Evolutionary conservation across 2,888 invertebrate species (phyloP).

Genomic region (Saturnia japonica): DNA sequence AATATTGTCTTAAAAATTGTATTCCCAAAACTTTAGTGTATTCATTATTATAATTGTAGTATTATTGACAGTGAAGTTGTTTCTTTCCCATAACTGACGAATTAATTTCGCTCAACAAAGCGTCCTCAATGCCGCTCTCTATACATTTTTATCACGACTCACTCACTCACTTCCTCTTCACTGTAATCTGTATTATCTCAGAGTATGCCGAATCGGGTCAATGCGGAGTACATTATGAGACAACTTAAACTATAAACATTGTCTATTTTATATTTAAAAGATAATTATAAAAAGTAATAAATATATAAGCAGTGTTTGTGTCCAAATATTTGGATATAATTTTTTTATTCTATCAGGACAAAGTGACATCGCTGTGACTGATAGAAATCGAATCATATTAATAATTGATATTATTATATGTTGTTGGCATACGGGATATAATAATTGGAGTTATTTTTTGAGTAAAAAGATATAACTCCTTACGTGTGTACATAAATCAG

Average conservation of each 20-base stretch:
- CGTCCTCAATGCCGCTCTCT: slow-evolving; percentile 34
- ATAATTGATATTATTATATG: too few species aligned
- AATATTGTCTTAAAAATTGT: background rate
- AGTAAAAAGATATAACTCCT: too few species aligned
- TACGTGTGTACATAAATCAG: too few species aligned
- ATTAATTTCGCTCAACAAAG: slow-evolving; percentile 40
- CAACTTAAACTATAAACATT: slow-evolving; percentile 43
- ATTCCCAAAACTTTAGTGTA: background rate
- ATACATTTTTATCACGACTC: slow-evolving; percentile 41
- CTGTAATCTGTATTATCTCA: slow-evolving; percentile 61
- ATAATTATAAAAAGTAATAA: background rate
- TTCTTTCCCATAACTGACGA: slow-evolving; percentile 9
- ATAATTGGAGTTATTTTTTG: too few species aligned
- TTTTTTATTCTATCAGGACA: too few species aligned
- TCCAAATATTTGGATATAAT: background rate
- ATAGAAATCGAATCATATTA: too few species aligned
- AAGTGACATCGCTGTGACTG: too few species aligned
- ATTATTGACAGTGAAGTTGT: background rate
- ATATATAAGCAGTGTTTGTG: background rate
- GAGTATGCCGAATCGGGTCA: slow-evolving; percentile 66
- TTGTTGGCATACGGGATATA: too few species aligned
- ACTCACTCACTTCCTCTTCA: slow-evolving; percentile 57
- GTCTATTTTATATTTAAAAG: background rate
- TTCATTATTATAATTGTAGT: background rate
- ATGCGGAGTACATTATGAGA: slow-evolving; percentile 42